phyloP scores from a whole-genome alignment of 2,888 invertebrate species.

The Hydroisotoma schaefferi region DNA sequence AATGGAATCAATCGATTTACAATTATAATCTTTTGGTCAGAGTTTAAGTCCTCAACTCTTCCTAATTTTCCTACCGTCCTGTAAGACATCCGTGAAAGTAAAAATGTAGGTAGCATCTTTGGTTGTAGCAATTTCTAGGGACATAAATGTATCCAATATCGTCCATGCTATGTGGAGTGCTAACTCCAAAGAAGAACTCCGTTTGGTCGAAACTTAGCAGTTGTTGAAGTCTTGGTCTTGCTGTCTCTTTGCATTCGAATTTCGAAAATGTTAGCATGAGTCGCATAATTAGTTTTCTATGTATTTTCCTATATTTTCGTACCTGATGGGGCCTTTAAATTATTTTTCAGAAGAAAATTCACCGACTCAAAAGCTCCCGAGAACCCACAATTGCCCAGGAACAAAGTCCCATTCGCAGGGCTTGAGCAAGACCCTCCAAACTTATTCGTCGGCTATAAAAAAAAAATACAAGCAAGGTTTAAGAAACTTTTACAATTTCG shows the following conservation, averaged over 20 bases:
- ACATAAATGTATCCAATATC: constrained; percentile 38
- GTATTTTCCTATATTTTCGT: constrained; percentile 8
- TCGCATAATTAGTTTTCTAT: neutral
- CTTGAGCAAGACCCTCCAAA: constrained; percentile 33
- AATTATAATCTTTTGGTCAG: neutral
- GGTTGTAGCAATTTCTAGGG: constrained; percentile 30
- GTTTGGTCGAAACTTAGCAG: constrained; percentile 42
- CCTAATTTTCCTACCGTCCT: constrained; percentile 43
- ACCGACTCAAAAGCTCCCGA: constrained; percentile 39
- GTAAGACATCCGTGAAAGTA: constrained; percentile 46
- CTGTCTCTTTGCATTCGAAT: neutral
- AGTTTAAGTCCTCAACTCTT: neutral
- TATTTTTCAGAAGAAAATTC: constrained; percentile 35
- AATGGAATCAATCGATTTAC: no score
- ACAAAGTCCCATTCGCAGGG: constrained; percentile 22
- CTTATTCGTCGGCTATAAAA: constrained; percentile 32
- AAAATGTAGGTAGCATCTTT: constrained; percentile 40
- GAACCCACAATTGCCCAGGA: constrained; percentile 43
- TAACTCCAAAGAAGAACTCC: constrained; percentile 38
- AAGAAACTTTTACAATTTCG: neutral
- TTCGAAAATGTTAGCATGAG: no score
- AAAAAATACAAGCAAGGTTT: neutral
- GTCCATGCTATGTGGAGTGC: constrained; percentile 35
- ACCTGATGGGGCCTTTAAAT: constrained; percentile 25
- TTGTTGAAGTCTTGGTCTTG: constrained; percentile 13